phyloP scores from a whole-genome alignment of 1,140 invertebrate genomes.

The Brachionus plicatilis region DNA sequence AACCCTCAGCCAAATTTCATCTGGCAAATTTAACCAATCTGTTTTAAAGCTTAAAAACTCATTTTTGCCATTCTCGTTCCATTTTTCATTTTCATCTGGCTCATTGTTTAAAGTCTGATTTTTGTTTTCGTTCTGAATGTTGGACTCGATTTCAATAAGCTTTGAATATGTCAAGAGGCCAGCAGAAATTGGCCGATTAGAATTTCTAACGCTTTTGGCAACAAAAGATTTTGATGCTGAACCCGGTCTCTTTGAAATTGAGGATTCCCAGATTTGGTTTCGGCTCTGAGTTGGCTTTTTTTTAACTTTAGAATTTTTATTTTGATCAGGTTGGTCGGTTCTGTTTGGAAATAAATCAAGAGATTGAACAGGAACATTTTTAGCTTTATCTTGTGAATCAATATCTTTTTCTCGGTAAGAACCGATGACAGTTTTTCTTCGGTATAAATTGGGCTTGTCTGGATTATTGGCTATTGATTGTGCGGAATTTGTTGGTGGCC shows the following conservation, averaged over 20 bases:
- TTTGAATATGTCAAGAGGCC: background rate
- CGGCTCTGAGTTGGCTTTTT: background rate
- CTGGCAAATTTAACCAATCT: conserved; percentile 28
- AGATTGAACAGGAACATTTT: background rate
- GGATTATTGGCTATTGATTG: background rate
- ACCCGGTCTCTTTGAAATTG: background rate
- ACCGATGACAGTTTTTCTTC: background rate
- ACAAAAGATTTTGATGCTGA: background rate
- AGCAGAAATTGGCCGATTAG: background rate
- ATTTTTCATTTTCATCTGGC: background rate
- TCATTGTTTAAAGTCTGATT: background rate
- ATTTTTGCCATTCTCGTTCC: background rate
- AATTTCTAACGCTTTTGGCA: background rate
- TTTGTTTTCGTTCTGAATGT: background rate
- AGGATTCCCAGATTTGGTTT: background rate
- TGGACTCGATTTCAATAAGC: conserved; percentile 11
- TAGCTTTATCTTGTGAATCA: background rate
- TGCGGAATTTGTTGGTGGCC: background rate
- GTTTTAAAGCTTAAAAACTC: background rate
- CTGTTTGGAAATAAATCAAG: background rate
- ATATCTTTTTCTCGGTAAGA: background rate
- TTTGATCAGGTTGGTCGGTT: background rate
- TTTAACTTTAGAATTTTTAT: background rate
- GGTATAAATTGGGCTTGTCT: background rate
- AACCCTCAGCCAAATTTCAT: conserved; percentile 34